Percentiles rank a stretch among this genome's conserved stretches.
Evolutionary conservation across 2,888 invertebrate species (phyloP).

Genomic region (Spisula subtruncata): DNA sequence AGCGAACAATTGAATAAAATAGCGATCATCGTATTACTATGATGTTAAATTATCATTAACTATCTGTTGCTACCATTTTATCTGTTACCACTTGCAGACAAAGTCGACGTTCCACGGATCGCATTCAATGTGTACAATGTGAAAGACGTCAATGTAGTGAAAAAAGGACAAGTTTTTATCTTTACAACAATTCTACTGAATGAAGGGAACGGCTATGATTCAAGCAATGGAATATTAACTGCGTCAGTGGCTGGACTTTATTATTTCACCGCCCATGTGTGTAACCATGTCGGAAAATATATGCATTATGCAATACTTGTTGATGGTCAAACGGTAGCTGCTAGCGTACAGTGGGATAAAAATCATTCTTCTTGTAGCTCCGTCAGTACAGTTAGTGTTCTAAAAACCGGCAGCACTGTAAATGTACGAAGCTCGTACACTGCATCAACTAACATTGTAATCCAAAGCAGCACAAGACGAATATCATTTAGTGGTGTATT

Average conservation of each 20-base stretch:
- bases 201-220: not conserved
- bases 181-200: slow-evolving; percentile 5
- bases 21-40: not conserved
- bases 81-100: not conserved
- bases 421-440: not conserved
- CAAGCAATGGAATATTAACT: not conserved
- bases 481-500: not conserved
- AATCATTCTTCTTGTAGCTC: not conserved
- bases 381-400: not conserved
- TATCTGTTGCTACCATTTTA: no score
- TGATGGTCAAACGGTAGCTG: not conserved
- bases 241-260: slow-evolving; percentile 1
- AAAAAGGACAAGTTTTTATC: not conserved
- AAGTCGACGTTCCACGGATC: not conserved
- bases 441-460: not conserved
- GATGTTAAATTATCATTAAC: no score
- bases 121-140: not conserved
- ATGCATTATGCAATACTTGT: not conserved
- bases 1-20: no score
- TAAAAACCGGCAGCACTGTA: not conserved
- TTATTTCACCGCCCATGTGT: not conserved
- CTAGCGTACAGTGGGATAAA: not conserved
- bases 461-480: not conserved
- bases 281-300: not conserved
- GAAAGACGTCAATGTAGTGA: not conserved